These are phyloP conservation scores for Lipotes vexillifer DNA, from an alignment of 2,113 vertebrate genomes.

Conservation along the genomic window DNA sequence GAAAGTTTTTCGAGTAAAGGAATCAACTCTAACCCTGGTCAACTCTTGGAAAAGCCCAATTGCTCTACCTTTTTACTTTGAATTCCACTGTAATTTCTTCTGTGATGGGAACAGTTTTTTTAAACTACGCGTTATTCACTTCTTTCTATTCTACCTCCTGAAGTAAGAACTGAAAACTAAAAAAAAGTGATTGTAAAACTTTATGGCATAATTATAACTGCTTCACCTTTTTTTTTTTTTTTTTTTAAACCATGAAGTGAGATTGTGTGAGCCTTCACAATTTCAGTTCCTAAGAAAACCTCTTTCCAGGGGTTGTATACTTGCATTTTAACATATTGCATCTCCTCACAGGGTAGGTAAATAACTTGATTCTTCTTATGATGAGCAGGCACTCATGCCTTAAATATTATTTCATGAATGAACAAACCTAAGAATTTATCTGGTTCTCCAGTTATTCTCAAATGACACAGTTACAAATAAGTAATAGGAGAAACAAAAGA, in stretches of 20 bases:
- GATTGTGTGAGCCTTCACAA: neutral
- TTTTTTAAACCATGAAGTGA: neutral
- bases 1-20: neutral
- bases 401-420: conserved; percentile 3
- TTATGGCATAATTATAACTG: neutral
- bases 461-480: neutral
- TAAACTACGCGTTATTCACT: neutral
- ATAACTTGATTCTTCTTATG: neutral
- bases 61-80: neutral
- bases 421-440: neutral
- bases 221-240: neutral
- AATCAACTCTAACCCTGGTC: neutral
- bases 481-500: neutral
- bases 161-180: neutral
- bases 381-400: neutral
- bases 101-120: neutral
- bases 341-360: neutral
- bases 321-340: neutral
- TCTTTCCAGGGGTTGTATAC: neutral
- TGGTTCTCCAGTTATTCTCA: neutral
- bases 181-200: neutral
- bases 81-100: neutral
- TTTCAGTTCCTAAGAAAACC: neutral
- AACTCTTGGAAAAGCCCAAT: neutral
- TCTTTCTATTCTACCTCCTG: neutral